Conservation (phyloP, 1,140 invertebrate species). For the Bilobella aurantiaca region DNA sequence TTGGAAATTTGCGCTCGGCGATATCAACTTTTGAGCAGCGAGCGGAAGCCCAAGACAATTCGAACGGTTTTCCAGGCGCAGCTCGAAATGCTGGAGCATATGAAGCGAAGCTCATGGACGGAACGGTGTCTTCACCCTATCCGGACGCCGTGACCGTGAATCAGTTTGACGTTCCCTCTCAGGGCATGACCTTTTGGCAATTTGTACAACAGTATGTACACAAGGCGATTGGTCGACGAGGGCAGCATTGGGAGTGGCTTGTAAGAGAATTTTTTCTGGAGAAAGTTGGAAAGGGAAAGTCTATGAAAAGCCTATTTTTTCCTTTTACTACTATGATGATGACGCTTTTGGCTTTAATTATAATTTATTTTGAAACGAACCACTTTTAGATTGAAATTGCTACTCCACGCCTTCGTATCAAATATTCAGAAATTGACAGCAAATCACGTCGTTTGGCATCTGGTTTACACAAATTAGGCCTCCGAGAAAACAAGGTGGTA, state of each 20-base stretch:
- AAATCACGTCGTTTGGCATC: background rate
- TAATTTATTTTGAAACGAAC: background rate
- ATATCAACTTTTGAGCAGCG: background rate
- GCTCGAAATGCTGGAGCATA: background rate
- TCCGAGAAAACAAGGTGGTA: background rate
- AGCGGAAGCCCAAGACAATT: background rate
- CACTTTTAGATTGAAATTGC: background rate
- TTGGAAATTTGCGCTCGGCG: background rate
- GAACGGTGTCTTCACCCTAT: background rate
- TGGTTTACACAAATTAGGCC: background rate
- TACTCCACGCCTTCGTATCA: background rate
- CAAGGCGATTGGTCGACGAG: background rate
- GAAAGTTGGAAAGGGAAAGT: too few relatives aligned
- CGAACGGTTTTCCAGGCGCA: background rate
- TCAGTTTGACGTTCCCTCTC: background rate
- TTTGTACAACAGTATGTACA: background rate
- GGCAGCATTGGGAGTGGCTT: conserved; percentile 4
- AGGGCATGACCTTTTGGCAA: background rate
- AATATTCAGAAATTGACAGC: conserved; percentile 6
- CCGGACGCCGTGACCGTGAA: background rate
- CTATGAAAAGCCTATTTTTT: too few relatives aligned
- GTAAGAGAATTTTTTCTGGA: too few relatives aligned
- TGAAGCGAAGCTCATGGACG: background rate
- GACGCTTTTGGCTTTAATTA: background rate
- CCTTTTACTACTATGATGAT: too few relatives aligned